Evolutionary conservation across 2,113 vertebrate genomes (phyloP), one percentile per base, ranked within the genome.

Genomic region (Crypturellus undulatus): DNA sequence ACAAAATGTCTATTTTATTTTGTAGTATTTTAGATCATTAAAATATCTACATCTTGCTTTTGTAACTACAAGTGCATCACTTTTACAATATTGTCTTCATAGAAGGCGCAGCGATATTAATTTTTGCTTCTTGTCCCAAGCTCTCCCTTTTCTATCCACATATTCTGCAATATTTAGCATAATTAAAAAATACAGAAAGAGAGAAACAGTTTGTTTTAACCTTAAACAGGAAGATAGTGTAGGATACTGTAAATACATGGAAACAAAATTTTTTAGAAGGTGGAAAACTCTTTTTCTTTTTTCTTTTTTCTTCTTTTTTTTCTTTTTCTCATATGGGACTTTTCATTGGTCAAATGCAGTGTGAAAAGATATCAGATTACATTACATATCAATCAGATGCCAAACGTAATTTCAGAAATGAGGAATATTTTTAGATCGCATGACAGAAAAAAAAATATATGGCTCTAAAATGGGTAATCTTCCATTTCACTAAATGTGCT

Each of bases 401-500:
- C 96, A 96, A 92, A 94, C 16, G 10, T 70, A 95, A 96, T 96
- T 94, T 96, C 97, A 95, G 81, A 91, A 97, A 96, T 22, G 52
- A 64, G 81, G 93, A 96, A 95, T 82, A 96, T 95, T 97, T 96
- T 96, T 96, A 96, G 76, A 95, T 93, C 82, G 78, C 89, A 89
- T 84, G 86, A 94, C 59, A 95, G 76, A 64, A 83, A 93, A 94
- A 54, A 87, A 87, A 94, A 96, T 95, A 93, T 5, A 87, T 11
- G 45, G 15, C 79, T 94, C 85, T 96, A 82, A 97, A 97, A 97
- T 88, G 94, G 73, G 43, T 90, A 94, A 92, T 96, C 92, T 97
- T 96, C 97, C 97, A 94, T 97, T 97, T 97, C 93, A 95, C 77
- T 95, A 96, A 97, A 97, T 97, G 94, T 87, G 90, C 80, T 97